Evolutionary conservation across 2,113 vertebrate species (phyloP).

Genomic region (Mohoua ochrocephala): DNA sequence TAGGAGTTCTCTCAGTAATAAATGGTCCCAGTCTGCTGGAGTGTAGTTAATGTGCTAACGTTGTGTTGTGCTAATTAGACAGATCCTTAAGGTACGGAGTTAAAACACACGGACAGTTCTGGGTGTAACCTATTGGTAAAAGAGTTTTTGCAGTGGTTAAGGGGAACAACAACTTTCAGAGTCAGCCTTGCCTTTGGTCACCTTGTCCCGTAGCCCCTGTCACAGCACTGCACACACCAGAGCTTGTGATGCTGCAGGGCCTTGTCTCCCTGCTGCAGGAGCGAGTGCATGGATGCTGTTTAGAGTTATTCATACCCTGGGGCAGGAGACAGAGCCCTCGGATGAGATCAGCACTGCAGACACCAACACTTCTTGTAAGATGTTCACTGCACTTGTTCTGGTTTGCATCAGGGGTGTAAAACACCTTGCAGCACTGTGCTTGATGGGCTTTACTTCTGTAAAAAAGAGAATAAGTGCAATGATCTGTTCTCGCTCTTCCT

Average conservation of each 20-base stretch:
- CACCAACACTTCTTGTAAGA: background rate
- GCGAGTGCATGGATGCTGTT: background rate
- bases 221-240: background rate
- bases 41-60: conserved; percentile 9
- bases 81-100: background rate
- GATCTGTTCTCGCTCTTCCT: background rate
- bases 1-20: conserved; percentile 35
- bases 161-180: background rate
- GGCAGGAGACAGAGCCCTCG: background rate
- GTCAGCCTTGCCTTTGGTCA: background rate
- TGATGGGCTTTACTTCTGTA: background rate
- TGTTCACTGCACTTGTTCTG: background rate
- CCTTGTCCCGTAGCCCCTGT: background rate
- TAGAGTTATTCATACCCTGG: background rate
- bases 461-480: background rate
- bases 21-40: background rate
- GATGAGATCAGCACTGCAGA: background rate
- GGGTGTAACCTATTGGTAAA: background rate
- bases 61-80: conserved; percentile 23
- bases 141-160: background rate
- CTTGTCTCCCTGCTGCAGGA: background rate
- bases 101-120: background rate
- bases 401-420: background rate
- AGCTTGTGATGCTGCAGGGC: background rate
- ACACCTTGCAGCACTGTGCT: background rate